A percentile compares a stretch with the other conserved stretches of the same genome.
phyloP scores from a whole-genome alignment of 2,797 vertebrate species.

The Sarcoramphus papa region DNA sequence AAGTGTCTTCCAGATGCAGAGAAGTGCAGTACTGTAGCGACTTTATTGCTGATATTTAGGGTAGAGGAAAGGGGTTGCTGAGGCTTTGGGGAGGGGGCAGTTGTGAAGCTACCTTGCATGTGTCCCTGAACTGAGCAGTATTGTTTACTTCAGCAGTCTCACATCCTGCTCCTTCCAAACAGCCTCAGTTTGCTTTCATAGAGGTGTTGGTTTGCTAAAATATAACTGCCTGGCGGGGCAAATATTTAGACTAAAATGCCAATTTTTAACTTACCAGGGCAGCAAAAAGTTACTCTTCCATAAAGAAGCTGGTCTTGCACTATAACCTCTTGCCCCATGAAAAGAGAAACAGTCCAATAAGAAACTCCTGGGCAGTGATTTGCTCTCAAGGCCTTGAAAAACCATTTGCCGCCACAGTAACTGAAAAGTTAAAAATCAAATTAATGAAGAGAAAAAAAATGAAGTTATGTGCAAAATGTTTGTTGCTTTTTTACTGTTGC shows the following conservation, averaged over 20 bases:
- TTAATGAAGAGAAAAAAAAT: neutral
- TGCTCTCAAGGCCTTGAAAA: neutral
- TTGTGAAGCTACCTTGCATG: neutral
- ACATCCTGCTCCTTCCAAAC: neutral
- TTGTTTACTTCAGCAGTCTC: neutral
- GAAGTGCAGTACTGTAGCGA: neutral
- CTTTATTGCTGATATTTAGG: neutral
- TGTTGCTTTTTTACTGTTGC: neutral
- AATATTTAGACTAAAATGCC: neutral
- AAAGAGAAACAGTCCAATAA: neutral
- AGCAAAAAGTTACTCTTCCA: neutral
- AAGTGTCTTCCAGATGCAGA: neutral
- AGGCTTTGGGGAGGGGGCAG: neutral
- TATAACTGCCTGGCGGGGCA: neutral
- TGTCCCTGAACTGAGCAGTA: neutral
- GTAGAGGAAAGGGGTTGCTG: neutral
- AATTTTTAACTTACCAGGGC: neutral
- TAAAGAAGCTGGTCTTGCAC: neutral
- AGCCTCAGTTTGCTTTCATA: neutral
- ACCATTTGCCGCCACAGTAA: neutral
- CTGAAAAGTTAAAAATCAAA: neutral
- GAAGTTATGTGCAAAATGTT: neutral
- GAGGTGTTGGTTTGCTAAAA: neutral
- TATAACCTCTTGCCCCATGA: neutral
- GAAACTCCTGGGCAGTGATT: neutral